A percentile compares a stretch with the other conserved stretches of the same genome.
Evolutionary conservation across 2,113 vertebrate genomes (phyloP).

Genomic region (Oncorhynchus masou): DNA sequence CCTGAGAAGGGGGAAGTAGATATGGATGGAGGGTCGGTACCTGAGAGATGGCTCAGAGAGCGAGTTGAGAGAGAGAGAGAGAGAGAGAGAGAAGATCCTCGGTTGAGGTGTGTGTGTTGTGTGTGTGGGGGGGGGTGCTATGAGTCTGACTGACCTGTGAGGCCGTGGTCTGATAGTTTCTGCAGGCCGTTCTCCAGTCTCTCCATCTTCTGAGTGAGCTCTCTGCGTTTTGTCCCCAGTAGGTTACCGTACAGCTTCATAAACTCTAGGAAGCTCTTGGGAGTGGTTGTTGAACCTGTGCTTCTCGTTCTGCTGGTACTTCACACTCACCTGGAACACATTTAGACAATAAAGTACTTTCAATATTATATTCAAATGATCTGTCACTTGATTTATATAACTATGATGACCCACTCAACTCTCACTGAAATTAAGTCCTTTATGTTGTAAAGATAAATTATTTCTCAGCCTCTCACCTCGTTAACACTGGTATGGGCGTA

Average conservation of each 20-base stretch:
- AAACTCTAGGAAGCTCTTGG: conserved; percentile 81
- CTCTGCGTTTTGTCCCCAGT: conserved; percentile 68
- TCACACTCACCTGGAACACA: conserved; percentile 62
- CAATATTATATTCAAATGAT: no score
- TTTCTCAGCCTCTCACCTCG: conserved; percentile 51
- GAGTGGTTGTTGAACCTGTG: conserved; percentile 79
- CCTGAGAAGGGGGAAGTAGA: conserved; percentile 53
- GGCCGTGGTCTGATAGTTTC: conserved; percentile 66
- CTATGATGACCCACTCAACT: no score
- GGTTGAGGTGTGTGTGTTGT: background rate
- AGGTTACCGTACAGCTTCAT: conserved; percentile 74
- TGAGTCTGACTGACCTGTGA: conserved; percentile 45
- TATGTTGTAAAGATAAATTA: no score
- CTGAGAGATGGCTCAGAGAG: conserved; percentile 45
- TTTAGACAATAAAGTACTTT: no score
- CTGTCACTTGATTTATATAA: no score
- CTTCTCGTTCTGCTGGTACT: conserved; percentile 75
- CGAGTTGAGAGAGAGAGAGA: background rate
- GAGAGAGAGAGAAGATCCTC: no score
- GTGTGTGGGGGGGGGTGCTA: background rate
- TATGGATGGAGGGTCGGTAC: background rate
- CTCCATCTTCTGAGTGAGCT: conserved; percentile 73
- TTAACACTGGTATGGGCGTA: conserved; percentile 73
- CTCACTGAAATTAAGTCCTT: no score
- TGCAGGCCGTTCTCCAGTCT: conserved; percentile 72